phyloP scores from a whole-genome alignment of 2,888 invertebrate species.

The Drosophila seclusa region DNA sequence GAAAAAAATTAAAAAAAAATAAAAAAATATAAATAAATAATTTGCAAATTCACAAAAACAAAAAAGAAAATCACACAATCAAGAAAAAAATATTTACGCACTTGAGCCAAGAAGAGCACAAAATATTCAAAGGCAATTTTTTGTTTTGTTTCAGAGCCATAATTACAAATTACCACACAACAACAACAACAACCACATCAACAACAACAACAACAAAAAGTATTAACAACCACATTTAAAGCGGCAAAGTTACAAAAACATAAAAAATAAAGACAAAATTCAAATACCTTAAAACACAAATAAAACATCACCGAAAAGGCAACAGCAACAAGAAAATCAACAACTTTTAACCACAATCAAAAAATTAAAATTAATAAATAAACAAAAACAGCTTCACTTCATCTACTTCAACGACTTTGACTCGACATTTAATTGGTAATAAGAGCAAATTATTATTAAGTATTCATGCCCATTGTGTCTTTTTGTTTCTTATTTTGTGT shows the following conservation, averaged over 20 bases:
- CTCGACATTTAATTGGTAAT: constrained; percentile 80
- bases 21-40: background rate
- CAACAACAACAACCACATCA: constrained; percentile 30
- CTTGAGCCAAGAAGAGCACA: constrained; percentile 49
- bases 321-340: constrained; percentile 31
- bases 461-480: constrained; percentile 75
- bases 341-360: constrained; percentile 31
- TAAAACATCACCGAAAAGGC: constrained; percentile 38
- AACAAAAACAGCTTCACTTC: constrained; percentile 50
- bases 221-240: constrained; percentile 40
- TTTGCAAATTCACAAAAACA: constrained; percentile 1
- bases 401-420: constrained; percentile 76
- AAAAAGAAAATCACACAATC: constrained; percentile 7
- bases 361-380: constrained; percentile 19
- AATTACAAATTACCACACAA: constrained; percentile 65
- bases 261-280: constrained; percentile 36
- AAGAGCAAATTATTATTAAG: constrained; percentile 75
- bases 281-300: constrained; percentile 40
- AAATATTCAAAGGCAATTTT: constrained; percentile 59
- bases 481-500: constrained; percentile 64
- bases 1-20: constrained; percentile 4
- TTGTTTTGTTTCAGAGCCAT: constrained; percentile 72
- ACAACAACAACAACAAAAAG: constrained; percentile 31
- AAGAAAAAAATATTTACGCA: constrained; percentile 48
- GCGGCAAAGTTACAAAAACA: constrained; percentile 28